A percentile compares a stretch with the other conserved stretches of the same genome.
Evolutionary conservation across 2,113 vertebrate species (phyloP).

Genomic region (Ceuthmochares aereus): DNA sequence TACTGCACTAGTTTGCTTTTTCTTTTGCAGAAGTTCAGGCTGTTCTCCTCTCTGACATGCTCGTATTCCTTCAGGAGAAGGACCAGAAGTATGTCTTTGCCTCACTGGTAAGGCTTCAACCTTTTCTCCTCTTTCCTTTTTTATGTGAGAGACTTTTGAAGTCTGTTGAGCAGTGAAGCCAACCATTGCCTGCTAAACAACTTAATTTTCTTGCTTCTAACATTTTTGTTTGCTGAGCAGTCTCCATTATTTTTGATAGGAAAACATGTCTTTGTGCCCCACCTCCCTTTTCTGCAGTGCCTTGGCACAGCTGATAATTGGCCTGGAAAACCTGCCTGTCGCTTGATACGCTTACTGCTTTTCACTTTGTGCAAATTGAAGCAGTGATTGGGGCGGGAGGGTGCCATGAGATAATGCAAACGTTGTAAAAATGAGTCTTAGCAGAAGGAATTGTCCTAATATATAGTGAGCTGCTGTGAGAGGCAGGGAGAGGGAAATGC

Average conservation of each 20-base stretch:
- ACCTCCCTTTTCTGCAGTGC: neutral
- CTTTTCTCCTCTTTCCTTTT: neutral
- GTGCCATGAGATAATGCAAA: neutral
- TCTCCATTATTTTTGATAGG: neutral
- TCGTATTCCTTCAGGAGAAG: conserved; percentile 96
- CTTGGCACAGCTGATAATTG: conserved; percentile 32
- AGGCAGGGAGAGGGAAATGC: neutral
- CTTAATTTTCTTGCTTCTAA: neutral
- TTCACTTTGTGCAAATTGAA: neutral
- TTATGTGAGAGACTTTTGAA: fast-evolving
- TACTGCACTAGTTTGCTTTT: neutral
- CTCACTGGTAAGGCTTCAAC: conserved; percentile 85
- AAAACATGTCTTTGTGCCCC: neutral
- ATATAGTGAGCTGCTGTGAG: neutral
- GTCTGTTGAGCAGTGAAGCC: neutral
- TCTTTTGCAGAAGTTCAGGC: conserved; percentile 88
- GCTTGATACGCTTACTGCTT: neutral
- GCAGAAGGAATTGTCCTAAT: neutral
- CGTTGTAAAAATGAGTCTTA: neutral
- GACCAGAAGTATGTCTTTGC: conserved; percentile 96
- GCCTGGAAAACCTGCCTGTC: conserved; percentile 12
- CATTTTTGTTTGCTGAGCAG: neutral
- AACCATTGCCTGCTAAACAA: neutral
- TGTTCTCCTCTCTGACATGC: conserved; percentile 89
- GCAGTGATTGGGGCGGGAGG: neutral